Base-by-base conservation (phyloP, 1,140 invertebrate genomes). In the Drosophila leontia region DNA sequence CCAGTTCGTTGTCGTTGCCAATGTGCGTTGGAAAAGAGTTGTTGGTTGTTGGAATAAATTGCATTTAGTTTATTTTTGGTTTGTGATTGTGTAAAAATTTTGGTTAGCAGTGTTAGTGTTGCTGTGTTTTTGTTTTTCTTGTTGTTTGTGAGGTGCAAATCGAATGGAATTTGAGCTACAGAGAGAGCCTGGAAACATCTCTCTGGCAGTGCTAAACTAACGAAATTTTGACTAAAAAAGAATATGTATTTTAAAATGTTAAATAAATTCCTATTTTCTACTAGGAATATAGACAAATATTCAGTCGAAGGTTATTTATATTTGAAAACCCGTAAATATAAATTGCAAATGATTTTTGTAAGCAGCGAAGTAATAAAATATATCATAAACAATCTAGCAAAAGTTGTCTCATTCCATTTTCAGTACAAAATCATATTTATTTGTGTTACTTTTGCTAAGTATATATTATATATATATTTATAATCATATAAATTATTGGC, bases 381-480 rank as follows among this genome's bases (percentile, higher is more conserved):
- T 26, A 29, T 70, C 15, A 23, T 37, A 58, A 71, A 47, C 51
- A 72, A 72, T 67, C 69, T 60, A 32, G 53, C 67, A 34, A 71
- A 45, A 39, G 45, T 61, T 13, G 3, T 23, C 34, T 64, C 37
- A 45, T 19, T 37, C 45, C 37, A n/a, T 47, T 51, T 83, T 86
- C 84, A 88, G 76, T 86, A 86, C 71, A 86, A 86, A 80, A 82
- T 82, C 75, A 85, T 87, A 86, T 83, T 72, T 82, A 75, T 86
- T 87, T 75, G 64, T 71, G 64, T 70, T 78, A 80, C 72, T 78
- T 69, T 61, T 37, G 62, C 80, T 82, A 55, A 55, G 26, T 37
- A 37, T 37, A 53, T 35, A 37, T 55, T 6, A 23, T 37, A 70
- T 60, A 59, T 76, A 59, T 77, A 58, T 60, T 44, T 45, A 57